Base-by-base conservation (phyloP, 2,888 invertebrate genomes). In the Leucozona laternaria region DNA sequence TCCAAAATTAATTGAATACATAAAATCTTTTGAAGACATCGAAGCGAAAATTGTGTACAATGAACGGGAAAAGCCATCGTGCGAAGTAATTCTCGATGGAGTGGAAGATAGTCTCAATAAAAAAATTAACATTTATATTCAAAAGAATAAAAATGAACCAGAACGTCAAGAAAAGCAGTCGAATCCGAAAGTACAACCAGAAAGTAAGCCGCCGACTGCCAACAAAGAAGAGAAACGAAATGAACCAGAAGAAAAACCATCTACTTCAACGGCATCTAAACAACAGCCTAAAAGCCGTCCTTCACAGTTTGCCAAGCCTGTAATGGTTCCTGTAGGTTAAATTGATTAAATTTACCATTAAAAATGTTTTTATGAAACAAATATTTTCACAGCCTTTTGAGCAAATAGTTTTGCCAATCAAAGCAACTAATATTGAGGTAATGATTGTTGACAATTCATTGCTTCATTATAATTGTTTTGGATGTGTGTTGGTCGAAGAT, bases 371-470 rank as follows among this genome's bases (percentile, higher is more conserved):
- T 7, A 13, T 20, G 0, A 20, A 48, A 5, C 45, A 11, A 11
- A 25, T 34, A 5, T 53, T 34, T 81, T 72, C 2, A 22, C 57
- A 88, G 88, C 88, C 88, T 3, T 88, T 88, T 43, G 75, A 79
- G 28, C 76, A 37, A 11, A 55, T 68, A 0, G 34, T 15, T 8
- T 25, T 86, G 75, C 50, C 79, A 50, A 66, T 58, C 31, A 70
- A 82, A 11, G 80, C 72, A 2, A 20, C 22, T 28, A 89, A 89
- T 57, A 31, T 88, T 1, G 83, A 88, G 6, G 79, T 89, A 8
- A 11, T 89, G 10, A 79, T 90, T 6, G 79, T 89, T 17, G 90
- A 90, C 45, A 88, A 84, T 31, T 88, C 89, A 2, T 82, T 88
- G 7, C 53, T 89, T 6, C 57, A 45, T 0, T 81, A 64, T 34